Evolutionary conservation across 2,113 vertebrate genomes (phyloP).

Genomic region (Eretmochelys imbricata): DNA sequence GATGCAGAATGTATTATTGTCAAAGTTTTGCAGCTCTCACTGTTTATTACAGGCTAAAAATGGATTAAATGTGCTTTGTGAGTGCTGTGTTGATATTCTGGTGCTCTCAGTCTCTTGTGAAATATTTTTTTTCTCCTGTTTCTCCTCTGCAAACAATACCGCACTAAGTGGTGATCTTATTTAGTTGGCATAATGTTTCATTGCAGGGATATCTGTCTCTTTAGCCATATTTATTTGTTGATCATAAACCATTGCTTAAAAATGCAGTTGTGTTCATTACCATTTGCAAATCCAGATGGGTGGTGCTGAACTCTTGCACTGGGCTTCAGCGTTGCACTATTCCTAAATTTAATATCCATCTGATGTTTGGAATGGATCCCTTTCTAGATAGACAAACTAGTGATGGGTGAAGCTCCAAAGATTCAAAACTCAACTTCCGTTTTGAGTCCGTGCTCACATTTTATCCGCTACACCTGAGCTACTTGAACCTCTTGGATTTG

Average conservation of each 20-base stretch:
- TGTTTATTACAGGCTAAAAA: slow-evolving; percentile 63
- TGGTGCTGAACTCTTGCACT: background rate
- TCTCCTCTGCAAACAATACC: slow-evolving; percentile 52
- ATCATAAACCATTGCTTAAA: background rate
- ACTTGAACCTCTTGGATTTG: background rate
- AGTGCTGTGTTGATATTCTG: slow-evolving; percentile 56
- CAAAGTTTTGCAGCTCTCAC: slow-evolving; percentile 42
- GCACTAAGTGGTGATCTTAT: slow-evolving; percentile 30
- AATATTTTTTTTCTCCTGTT: slow-evolving; percentile 49
- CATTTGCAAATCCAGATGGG: background rate
- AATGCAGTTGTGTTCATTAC: rapidly evolving
- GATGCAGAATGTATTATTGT: slow-evolving; percentile 49
- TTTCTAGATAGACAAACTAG: background rate
- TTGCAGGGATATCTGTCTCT: background rate
- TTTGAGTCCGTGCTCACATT: background rate
- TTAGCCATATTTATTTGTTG: background rate
- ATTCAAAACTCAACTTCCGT: background rate
- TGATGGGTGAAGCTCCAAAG: background rate
- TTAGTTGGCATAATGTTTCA: slow-evolving; percentile 19
- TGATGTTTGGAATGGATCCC: background rate
- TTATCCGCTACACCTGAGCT: background rate
- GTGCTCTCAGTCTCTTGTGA: slow-evolving; percentile 20
- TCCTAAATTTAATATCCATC: background rate
- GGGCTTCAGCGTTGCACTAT: background rate
- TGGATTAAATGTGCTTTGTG: slow-evolving; percentile 41